phyloP scores from a whole-genome alignment of 30 jellyfish, hydroid and myxozoan species.

The Nemopilema nomurai region DNA sequence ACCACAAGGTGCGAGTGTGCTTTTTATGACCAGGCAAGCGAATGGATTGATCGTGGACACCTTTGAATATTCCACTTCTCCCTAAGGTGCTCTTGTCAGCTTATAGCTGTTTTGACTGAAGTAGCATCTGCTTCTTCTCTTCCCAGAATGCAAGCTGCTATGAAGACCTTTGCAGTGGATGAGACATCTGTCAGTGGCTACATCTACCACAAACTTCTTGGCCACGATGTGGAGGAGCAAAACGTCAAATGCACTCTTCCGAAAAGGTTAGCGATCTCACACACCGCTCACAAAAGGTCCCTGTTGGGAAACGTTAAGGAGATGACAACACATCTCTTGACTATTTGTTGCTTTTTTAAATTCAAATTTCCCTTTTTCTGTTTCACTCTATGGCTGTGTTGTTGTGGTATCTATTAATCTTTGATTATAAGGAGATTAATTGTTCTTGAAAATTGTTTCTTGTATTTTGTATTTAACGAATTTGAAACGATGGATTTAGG shows the following conservation, averaged over 20 bases:
- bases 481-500: neutral
- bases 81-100: too few species aligned
- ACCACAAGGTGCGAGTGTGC: too few species aligned
- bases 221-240: constrained; percentile 98
- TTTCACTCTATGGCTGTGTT: too few species aligned
- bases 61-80: too few species aligned
- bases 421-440: too few species aligned
- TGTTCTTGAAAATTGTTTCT: too few species aligned
- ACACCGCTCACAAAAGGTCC: neutral
- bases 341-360: too few species aligned
- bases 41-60: too few species aligned
- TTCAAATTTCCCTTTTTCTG: too few species aligned
- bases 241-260: constrained; percentile 95
- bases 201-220: constrained; percentile 95
- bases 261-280: constrained; percentile 67
- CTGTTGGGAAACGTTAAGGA: neutral
- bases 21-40: too few species aligned
- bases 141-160: constrained; percentile 95
- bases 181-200: constrained; percentile 97
- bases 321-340: too few species aligned
- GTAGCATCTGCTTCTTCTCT: neutral
- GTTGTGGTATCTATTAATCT: too few species aligned
- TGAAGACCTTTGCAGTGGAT: constrained; percentile 97
- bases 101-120: neutral
- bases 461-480: neutral